Conservation (phyloP, 2,888 invertebrate genomes). For the Scaptomyza tumidula region DNA sequence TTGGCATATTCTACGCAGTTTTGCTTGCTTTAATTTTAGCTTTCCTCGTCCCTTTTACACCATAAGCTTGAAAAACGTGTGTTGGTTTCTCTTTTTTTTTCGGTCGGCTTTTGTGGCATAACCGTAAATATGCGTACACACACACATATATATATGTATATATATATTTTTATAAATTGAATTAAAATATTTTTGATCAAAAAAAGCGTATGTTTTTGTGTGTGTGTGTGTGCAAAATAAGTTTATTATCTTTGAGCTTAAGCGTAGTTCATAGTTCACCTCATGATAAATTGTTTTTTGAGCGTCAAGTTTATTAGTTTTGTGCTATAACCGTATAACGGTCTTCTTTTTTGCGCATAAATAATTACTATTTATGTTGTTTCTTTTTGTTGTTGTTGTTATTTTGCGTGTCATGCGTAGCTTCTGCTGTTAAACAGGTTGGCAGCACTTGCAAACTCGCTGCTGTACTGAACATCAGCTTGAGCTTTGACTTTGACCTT, state of each 20-base stretch:
- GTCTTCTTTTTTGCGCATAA: slow-evolving; percentile 26
- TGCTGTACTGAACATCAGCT: neutral
- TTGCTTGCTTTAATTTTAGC: slow-evolving; percentile 74
- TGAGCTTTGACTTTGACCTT: neutral
- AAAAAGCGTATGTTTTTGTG: neutral
- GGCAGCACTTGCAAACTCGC: slow-evolving; percentile 20
- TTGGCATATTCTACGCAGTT: slow-evolving; percentile 68
- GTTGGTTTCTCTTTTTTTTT: neutral
- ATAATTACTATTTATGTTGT: slow-evolving; percentile 20
- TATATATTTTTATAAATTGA: slow-evolving; percentile 51
- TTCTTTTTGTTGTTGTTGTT: neutral
- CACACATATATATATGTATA: too few relatives aligned
- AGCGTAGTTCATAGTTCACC: slow-evolving; percentile 22
- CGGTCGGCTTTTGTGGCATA: slow-evolving; percentile 20
- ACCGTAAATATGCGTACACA: slow-evolving; percentile 32
- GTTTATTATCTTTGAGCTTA: slow-evolving; percentile 12
- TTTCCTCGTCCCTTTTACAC: slow-evolving; percentile 25
- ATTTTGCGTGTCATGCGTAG: slow-evolving; percentile 10
- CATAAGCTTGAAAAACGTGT: slow-evolving; percentile 47
- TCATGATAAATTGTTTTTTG: slow-evolving; percentile 27
- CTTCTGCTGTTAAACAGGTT: slow-evolving; percentile 25
- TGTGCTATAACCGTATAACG: slow-evolving; percentile 11
- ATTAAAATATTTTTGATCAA: slow-evolving; percentile 45
- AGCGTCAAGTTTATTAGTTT: slow-evolving; percentile 31
- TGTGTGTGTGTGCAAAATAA: neutral